Percentiles rank a stretch among this genome's conserved stretches.
Evolutionary conservation across 2,888 invertebrate species (phyloP).

Genomic region (Acrocyrtus sp.): DNA sequence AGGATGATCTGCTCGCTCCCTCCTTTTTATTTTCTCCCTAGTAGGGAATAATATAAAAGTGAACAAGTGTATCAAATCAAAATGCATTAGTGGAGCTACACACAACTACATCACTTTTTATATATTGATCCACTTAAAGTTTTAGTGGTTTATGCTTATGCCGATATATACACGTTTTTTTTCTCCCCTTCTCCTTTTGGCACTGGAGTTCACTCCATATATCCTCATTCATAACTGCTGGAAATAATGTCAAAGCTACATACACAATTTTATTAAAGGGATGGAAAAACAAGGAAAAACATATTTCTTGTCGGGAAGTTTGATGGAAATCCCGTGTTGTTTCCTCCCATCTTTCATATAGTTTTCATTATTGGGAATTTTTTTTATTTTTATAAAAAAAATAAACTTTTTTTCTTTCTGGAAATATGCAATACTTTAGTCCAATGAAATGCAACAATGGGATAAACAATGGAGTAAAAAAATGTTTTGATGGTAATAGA

Average conservation of each 20-base stretch:
- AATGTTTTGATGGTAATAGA: too few relatives aligned
- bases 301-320: too few relatives aligned
- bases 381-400: too few relatives aligned
- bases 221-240: too few relatives aligned
- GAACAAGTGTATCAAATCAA: conserved; percentile 51
- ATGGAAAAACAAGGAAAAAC: conserved; percentile 31
- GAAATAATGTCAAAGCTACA: too few relatives aligned
- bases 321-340: conserved; percentile 48
- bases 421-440: conserved; percentile 6
- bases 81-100: conserved; percentile 36
- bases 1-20: conserved; percentile 18
- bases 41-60: conserved; percentile 35
- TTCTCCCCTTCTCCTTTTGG: conserved; percentile 8
- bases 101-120: conserved; percentile 12
- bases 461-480: conserved; percentile 10
- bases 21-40: conserved; percentile 9
- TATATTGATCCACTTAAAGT: conserved; percentile 51
- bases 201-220: conserved; percentile 18
- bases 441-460: neutral
- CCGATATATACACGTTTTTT: conserved; percentile 3
- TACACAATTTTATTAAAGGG: too few relatives aligned
- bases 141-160: conserved; percentile 32
- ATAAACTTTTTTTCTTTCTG: neutral
- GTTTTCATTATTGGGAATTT: too few relatives aligned
- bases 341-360: conserved; percentile 6